Percentiles rank a stretch among this genome's conserved stretches.
Conservation (phyloP, 2,888 invertebrate species). For the Drosophila subsilvestris region DNA sequence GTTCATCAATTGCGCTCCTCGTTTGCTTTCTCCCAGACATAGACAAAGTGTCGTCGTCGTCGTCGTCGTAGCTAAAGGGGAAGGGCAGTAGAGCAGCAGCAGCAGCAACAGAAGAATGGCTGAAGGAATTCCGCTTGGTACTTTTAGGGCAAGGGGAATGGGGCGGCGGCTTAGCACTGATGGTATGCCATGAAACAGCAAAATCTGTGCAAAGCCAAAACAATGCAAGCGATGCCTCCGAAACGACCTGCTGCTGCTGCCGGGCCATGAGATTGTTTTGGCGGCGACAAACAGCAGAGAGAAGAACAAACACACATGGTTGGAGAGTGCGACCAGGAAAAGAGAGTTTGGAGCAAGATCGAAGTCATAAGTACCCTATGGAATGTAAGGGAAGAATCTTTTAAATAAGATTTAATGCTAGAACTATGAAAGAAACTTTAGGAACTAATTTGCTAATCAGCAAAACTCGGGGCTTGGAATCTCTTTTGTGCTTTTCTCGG, state of each 20-base stretch:
- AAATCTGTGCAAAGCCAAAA: slow-evolving; percentile 45
- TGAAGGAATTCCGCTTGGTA: slow-evolving; percentile 18
- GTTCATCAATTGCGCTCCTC: slow-evolving; percentile 75
- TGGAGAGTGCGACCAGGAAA: slow-evolving; percentile 8
- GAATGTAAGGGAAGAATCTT: not conserved
- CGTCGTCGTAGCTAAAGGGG: not conserved
- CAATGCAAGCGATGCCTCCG: slow-evolving; percentile 41
- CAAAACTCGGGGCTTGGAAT: too few species aligned
- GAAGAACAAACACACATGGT: slow-evolving; percentile 20
- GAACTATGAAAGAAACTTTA: too few species aligned
- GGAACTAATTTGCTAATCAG: too few species aligned
- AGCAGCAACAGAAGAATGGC: not conserved
- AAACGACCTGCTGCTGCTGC: not conserved
- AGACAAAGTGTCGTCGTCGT: slow-evolving; percentile 67
- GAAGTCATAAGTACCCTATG: not conserved
- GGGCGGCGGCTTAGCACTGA: not conserved
- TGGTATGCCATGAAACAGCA: not conserved
- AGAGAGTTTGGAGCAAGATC: not conserved
- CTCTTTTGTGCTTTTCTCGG: too few species aligned
- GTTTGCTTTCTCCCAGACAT: slow-evolving; percentile 64
- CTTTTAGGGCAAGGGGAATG: not conserved
- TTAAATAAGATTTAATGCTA: not conserved
- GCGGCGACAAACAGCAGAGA: slow-evolving; percentile 3
- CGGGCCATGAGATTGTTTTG: not conserved
- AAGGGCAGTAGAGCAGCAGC: slow-evolving; percentile 3